Base-by-base conservation (phyloP, 1,140 invertebrate species). In the Drosophila nikananu region DNA sequence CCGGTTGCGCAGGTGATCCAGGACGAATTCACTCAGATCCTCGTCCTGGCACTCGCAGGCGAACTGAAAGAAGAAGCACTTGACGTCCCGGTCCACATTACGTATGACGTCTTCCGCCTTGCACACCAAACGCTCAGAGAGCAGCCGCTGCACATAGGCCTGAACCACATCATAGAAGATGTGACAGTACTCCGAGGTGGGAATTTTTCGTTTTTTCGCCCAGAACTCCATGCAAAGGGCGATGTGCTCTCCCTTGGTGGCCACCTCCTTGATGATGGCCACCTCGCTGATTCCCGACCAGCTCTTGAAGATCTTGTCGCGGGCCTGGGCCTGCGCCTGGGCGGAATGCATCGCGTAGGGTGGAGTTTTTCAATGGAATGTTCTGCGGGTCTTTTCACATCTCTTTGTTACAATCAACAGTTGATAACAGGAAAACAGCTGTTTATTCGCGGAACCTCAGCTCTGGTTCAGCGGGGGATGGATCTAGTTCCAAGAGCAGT, bases 191-290 rank as follows among this genome's bases (percentile, higher is more conserved):
- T 93, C 92, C 0, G 61, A n/a, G 2, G 68, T 25, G 7, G 91
- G 58, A 10, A 92, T 77, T 42, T 90, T 83, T 0, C 80, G 70
- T 46, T 92, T 93, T n/a, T 64, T 58, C 7, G 92, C 80, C 83
- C 91, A 90, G 61, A 75, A 93, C 27, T 89, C 83, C 63, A 93
- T 65, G 61, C 89, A 92, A 2, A 92, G 70, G 19, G 89, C 86
- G 10, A 93, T 92, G 74, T 92, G 75, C 23, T 92, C 91, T 17
- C 92, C 92, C 57, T 93, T 93, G 42, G 92, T 93, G 58, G 92
- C 92, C 27, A 93, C 92, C 42, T 93, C 92, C 62, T 92, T 92
- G 35, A 93, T 93, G 13, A 93, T 76, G 23, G 80, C 63, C 35
- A 90, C 74, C 48, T 93, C 92, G 60, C 86, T 86, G 46, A 92